Percentiles rank a stretch among this genome's conserved stretches.
phyloP scores from a whole-genome alignment of 2,888 invertebrate species.

The Cephus rjabovi region DNA sequence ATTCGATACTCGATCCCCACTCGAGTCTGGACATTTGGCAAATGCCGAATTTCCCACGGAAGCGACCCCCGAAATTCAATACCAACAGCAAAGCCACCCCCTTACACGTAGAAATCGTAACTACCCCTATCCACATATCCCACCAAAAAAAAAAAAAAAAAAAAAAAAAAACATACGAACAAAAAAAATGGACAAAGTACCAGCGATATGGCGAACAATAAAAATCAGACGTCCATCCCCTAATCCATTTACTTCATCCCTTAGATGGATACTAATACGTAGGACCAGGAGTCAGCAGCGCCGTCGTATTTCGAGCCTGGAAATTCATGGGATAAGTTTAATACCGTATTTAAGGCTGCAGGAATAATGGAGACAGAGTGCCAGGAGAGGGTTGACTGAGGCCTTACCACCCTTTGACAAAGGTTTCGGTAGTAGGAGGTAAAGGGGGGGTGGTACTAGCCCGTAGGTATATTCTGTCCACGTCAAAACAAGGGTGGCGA shows the following conservation, averaged over 20 bases:
- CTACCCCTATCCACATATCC: not conserved
- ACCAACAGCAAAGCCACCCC: not conserved
- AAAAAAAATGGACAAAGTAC: not conserved
- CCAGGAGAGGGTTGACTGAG: not conserved
- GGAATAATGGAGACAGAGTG: not conserved
- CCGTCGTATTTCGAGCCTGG: not conserved
- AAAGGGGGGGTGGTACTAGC: not conserved
- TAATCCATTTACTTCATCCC: not conserved
- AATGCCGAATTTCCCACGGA: too few species aligned
- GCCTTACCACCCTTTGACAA: constrained; percentile 1
- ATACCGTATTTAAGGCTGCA: not conserved
- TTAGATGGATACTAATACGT: not conserved
- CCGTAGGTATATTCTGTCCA: not conserved
- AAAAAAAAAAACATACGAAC: not conserved
- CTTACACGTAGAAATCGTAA: not conserved
- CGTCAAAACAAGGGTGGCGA: not conserved
- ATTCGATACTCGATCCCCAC: too few species aligned
- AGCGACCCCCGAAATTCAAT: too few species aligned
- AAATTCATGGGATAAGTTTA: constrained; percentile 5
- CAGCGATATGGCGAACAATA: not conserved
- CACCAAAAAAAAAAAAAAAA: too few species aligned
- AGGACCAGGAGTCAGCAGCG: not conserved
- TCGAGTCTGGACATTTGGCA: too few species aligned
- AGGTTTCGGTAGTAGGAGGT: not conserved
- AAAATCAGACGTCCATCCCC: not conserved